Evolutionary conservation across 2,888 invertebrate species (phyloP).

Genomic region (Trichopoda pennipes): DNA sequence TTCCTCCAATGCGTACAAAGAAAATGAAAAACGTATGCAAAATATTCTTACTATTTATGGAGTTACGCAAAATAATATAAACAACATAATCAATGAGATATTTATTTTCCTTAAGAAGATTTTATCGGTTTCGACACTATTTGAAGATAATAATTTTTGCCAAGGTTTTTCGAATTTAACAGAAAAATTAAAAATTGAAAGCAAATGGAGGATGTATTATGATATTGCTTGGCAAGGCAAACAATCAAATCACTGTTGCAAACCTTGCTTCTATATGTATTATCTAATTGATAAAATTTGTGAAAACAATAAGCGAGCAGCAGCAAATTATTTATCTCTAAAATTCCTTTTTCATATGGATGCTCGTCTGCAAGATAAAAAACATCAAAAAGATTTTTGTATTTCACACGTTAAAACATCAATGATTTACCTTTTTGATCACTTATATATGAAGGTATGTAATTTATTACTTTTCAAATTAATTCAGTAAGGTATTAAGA

Average conservation of each 20-base stretch:
- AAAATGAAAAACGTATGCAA: slow-evolving; percentile 66
- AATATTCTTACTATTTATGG: slow-evolving; percentile 73
- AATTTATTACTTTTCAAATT: too few relatives aligned
- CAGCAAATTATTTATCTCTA: slow-evolving; percentile 78
- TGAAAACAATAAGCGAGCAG: slow-evolving; percentile 71
- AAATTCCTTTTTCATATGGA: slow-evolving; percentile 76
- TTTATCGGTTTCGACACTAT: slow-evolving; percentile 54
- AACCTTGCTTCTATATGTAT: slow-evolving; percentile 72
- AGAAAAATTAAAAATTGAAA: too few relatives aligned
- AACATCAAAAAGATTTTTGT: too few relatives aligned
- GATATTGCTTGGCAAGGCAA: slow-evolving; percentile 68
- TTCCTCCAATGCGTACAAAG: slow-evolving; percentile 73
- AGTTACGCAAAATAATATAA: slow-evolving; percentile 70
- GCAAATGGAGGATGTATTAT: too few relatives aligned
- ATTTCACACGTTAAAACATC: too few relatives aligned
- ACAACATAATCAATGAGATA: slow-evolving; percentile 71
- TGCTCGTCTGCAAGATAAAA: slow-evolving; percentile 65
- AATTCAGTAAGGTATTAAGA: too few relatives aligned
- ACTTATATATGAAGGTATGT: too few relatives aligned
- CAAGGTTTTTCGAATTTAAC: too few relatives aligned
- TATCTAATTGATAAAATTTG: slow-evolving; percentile 73
- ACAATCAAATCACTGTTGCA: slow-evolving; percentile 62
- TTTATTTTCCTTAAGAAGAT: slow-evolving; percentile 75
- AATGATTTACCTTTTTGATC: too few relatives aligned
- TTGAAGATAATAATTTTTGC: too few relatives aligned